A percentile compares a stretch with the other conserved stretches of the same genome.
Conservation (phyloP, 2,113 vertebrate species). For the Hippocampus abdominalis region DNA sequence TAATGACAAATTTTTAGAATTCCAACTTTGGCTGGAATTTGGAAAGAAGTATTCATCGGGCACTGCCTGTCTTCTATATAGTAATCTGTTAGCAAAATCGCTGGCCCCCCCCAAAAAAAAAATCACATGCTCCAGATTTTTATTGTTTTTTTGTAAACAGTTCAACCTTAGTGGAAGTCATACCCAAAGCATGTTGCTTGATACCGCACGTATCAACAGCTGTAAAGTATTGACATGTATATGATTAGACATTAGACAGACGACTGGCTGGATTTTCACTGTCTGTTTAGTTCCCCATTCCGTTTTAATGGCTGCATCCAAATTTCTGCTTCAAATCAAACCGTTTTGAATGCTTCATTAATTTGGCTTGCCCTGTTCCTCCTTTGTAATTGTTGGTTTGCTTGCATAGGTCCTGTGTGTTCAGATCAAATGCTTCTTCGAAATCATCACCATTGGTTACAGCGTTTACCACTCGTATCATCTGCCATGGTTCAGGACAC, state of each 20-base stretch:
- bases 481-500: constrained; percentile 95
- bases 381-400: constrained; percentile 16
- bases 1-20: not conserved
- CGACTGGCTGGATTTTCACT: not conserved
- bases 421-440: constrained; percentile 98
- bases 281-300: not conserved
- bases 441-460: constrained; percentile 98
- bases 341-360: not conserved
- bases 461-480: constrained; percentile 97
- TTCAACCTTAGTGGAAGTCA: no score
- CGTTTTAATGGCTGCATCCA: not conserved
- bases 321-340: not conserved
- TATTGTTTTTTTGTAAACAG: no score
- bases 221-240: no score
- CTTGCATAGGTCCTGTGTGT: constrained; percentile 87
- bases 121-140: no score
- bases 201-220: no score
- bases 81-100: no score
- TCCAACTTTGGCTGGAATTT: not conserved
- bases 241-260: no score
- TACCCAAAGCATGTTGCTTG: no score
- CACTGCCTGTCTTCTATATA: no score
- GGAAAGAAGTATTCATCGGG: no score
- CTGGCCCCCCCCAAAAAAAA: no score
- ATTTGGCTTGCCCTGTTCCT: no score